Conservation (phyloP, 2,797 vertebrate species). For the Pipistrellus nathusii region DNA sequence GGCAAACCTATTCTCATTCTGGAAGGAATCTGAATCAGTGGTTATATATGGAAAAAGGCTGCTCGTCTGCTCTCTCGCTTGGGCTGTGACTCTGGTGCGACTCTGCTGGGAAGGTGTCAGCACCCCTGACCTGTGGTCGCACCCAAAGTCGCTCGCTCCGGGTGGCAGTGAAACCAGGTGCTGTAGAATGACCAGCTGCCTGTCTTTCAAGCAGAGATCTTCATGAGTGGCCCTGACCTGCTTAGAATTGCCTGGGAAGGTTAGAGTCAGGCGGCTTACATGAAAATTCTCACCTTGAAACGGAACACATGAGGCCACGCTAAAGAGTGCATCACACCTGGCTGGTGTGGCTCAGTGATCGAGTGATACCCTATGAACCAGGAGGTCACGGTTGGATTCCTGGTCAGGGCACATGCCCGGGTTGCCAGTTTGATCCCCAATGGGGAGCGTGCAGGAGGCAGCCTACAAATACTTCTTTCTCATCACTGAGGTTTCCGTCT, state of each 20-base stretch:
- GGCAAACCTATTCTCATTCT: constrained; percentile 32
- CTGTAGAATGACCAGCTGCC: neutral
- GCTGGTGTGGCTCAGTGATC: too few species aligned
- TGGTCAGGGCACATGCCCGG: too few species aligned
- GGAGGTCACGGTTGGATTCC: too few species aligned
- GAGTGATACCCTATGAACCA: too few species aligned
- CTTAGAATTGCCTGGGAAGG: constrained; percentile 56
- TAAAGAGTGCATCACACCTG: neutral
- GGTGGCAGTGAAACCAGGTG: neutral
- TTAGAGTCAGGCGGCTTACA: neutral
- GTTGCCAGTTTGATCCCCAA: too few species aligned
- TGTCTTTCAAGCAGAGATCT: constrained; percentile 32
- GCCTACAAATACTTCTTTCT: too few species aligned
- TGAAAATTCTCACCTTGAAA: constrained; percentile 37
- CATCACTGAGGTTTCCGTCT: too few species aligned
- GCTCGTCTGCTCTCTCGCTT: neutral
- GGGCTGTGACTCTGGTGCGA: too few species aligned
- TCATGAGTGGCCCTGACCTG: constrained; percentile 58
- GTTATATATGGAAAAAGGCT: neutral
- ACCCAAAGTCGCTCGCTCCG: neutral
- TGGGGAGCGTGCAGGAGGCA: too few species aligned
- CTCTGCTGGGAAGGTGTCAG: neutral
- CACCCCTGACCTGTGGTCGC: neutral
- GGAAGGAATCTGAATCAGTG: neutral
- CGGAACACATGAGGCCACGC: neutral